Percentiles rank a stretch among this genome's conserved stretches.
Evolutionary conservation across 92 coral and sea anemone species (phyloP).

Genomic region (Parazoanthus darwini): DNA sequence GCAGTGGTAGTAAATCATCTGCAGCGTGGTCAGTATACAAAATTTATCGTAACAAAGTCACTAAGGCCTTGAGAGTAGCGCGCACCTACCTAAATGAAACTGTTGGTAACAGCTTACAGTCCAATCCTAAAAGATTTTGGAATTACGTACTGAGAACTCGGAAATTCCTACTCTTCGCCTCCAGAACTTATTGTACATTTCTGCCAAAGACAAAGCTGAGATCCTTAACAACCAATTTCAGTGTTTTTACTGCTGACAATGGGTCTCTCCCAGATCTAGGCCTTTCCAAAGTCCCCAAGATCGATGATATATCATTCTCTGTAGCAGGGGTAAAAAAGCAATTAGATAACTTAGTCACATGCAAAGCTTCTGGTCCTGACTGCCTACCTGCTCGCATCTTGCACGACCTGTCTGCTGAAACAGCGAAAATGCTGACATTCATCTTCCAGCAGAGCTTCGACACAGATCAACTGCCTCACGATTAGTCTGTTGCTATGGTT

Average conservation of each 20-base stretch:
- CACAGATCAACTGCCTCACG: background rate
- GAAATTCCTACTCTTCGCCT: background rate
- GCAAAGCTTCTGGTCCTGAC: background rate
- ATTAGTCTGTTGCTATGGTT: background rate
- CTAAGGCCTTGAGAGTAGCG: background rate
- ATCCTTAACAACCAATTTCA: background rate
- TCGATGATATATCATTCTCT: background rate
- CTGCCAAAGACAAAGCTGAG: background rate
- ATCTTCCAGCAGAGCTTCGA: background rate
- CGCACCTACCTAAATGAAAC: background rate
- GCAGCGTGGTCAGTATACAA: too few relatives aligned
- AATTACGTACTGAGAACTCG: conserved; percentile 7
- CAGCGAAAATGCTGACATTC: background rate
- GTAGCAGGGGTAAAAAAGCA: background rate
- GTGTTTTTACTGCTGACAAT: background rate
- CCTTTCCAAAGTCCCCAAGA: background rate
- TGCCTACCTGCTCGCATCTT: background rate
- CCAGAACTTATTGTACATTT: background rate
- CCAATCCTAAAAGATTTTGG: conserved; percentile 5
- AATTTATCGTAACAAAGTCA: background rate
- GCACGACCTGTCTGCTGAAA: background rate
- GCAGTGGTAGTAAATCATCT: too few relatives aligned
- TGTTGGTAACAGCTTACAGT: background rate
- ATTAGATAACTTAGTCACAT: background rate
- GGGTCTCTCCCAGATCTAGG: too few relatives aligned